phyloP scores from a whole-genome alignment of 2,797 vertebrate species.

The Poeciliopsis presidionis region DNA sequence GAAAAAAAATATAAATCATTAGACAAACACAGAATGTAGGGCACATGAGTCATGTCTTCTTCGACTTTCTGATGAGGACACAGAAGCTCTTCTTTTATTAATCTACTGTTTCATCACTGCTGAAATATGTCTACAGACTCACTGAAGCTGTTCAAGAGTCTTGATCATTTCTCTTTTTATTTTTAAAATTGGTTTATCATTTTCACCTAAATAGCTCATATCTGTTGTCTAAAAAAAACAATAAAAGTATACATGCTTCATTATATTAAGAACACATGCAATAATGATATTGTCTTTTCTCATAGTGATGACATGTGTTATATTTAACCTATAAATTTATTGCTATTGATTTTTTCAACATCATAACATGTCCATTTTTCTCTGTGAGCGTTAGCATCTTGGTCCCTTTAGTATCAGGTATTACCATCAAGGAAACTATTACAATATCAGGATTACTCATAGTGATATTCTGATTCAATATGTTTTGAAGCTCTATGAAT shows the following conservation, averaged over 20 bases:
- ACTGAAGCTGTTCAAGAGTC: conserved; percentile 2
- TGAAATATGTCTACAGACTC: conserved; percentile 9
- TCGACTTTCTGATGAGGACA: background rate
- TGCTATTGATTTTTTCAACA: background rate
- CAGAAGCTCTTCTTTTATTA: conserved; percentile 1
- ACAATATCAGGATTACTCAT: background rate
- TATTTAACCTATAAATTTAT: background rate
- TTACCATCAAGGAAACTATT: background rate
- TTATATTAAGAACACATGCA: background rate
- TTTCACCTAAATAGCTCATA: background rate
- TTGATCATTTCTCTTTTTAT: background rate
- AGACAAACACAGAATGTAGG: background rate
- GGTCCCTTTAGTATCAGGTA: background rate
- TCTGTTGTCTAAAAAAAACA: background rate
- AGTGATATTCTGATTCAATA: background rate
- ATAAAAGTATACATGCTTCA: background rate
- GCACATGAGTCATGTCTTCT: conserved; percentile 13
- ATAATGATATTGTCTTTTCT: background rate
- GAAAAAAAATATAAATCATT: conserved; percentile 5
- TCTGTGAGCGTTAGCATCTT: background rate
- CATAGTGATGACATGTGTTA: background rate
- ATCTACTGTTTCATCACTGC: background rate
- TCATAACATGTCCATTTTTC: background rate
- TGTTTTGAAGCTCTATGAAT: background rate
- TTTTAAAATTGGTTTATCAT: background rate